Base-by-base conservation (phyloP, 2,888 invertebrate species). In the Mimumesa dahlbomi region DNA sequence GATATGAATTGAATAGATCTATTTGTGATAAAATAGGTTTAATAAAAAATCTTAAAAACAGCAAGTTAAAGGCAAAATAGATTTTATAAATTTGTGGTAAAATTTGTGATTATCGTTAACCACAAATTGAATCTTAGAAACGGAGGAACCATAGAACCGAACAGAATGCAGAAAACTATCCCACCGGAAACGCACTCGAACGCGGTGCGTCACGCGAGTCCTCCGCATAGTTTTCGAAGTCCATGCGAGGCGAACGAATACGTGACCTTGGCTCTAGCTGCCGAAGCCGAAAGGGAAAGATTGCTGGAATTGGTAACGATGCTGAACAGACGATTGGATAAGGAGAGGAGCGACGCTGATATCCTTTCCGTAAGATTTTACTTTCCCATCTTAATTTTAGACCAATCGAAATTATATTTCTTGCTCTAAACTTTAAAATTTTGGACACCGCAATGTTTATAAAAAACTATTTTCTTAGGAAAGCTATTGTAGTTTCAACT, bases 211-310 rank as follows among this genome's bases (percentile, higher is more conserved):
- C 43, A 66, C 4, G 48, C 25, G 3, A 78, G 59, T 48, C 64
- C 75, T 13, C 21, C 52, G 2, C 50, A 38, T 9, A 75, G 65
- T 25, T 64, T 70, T n/a, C 74, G 67, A 57, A 71, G 49, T 18
- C 54, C 19, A 0, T 67, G 64, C 11, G 81, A 84, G 16, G 77
- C 82, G 1, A 84, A 85, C 73, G 87, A 88, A 64, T 85, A 85
- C 48, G 83, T 86, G 1, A 83, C 91, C 5, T 90, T 92, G 89
- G 91, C 91, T 75, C 90, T 91, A 2, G 92, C 92, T 0, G 91
- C 92, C 0, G 93, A 94, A 83, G 92, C 92, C 43, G 94, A 94
- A 89, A 91, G 92, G 13, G 90, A 92, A 63, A 90, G 92, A 48
- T 86, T 94, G 2, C 85, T 94, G 1, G 93, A 93, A 62, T 85